Percentiles rank a stretch among this genome's conserved stretches.
phyloP scores from a whole-genome alignment of 2,797 vertebrate genomes.

The Mus spretus region DNA sequence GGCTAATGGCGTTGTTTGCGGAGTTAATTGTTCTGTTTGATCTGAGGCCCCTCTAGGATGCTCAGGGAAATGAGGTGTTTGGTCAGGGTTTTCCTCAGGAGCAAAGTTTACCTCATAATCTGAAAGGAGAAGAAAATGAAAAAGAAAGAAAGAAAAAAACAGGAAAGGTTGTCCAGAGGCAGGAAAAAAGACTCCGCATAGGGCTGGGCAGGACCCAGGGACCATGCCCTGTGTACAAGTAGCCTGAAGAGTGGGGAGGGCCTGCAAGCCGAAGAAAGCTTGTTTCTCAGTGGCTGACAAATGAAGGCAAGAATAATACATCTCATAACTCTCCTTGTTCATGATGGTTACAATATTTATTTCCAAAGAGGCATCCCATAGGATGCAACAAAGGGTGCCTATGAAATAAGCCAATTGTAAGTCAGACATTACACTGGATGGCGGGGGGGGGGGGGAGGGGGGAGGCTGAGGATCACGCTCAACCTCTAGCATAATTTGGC shows the following conservation, averaged over 20 bases:
- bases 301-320: constrained; percentile 20
- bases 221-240: not conserved
- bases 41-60: constrained; percentile 82
- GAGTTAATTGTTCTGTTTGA: constrained; percentile 91
- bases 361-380: constrained; percentile 38
- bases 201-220: not conserved
- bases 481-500: constrained; percentile 45
- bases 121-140: constrained; percentile 3
- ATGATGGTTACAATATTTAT: constrained; percentile 41
- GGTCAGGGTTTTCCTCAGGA: constrained; percentile 81
- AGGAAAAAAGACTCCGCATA: not conserved
- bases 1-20: constrained; percentile 89
- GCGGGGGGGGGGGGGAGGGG: too few relatives aligned
- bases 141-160: not conserved
- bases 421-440: not conserved
- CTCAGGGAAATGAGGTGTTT: constrained; percentile 83
- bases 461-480: not conserved
- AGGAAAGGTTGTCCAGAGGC: not conserved
- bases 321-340: not conserved
- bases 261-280: not conserved
- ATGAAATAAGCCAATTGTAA: constrained; percentile 17
- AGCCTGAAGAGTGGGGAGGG: not conserved
- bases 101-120: not conserved
- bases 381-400: constrained; percentile 1
- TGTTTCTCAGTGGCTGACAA: not conserved